Conservation (phyloP, 1,140 invertebrate genomes). For the Euglossa dilemma region DNA sequence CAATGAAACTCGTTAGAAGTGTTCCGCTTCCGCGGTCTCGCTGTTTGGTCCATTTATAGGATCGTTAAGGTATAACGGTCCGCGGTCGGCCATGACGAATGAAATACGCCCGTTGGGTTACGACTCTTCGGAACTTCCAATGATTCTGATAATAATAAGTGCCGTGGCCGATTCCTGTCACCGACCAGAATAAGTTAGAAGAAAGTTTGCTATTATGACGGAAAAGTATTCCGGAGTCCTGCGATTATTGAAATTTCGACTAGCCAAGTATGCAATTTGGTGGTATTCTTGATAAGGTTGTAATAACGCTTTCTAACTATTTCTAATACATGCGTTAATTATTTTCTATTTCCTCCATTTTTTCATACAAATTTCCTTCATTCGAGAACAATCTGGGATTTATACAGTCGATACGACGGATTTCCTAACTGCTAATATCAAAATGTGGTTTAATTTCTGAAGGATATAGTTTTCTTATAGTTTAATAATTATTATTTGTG, state of each 20-base stretch:
- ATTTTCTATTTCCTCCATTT: too few relatives aligned
- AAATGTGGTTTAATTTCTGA: too few relatives aligned
- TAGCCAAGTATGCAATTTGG: background rate
- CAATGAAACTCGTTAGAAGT: conserved; percentile 45
- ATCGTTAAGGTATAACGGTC: conserved; percentile 31
- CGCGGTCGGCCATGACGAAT: conserved; percentile 9
- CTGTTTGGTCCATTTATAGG: conserved; percentile 38
- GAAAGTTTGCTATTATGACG: background rate
- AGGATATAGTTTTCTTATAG: too few relatives aligned
- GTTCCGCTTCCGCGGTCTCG: conserved; percentile 25
- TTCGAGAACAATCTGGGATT: too few relatives aligned
- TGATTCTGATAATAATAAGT: conserved; percentile 23
- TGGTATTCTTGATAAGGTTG: too few relatives aligned
- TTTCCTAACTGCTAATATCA: too few relatives aligned
- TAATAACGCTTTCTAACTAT: too few relatives aligned
- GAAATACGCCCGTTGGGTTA: conserved; percentile 25
- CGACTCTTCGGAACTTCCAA: conserved; percentile 25
- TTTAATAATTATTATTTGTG: too few relatives aligned
- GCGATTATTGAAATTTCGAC: background rate
- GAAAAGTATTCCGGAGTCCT: background rate
- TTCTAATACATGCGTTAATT: too few relatives aligned
- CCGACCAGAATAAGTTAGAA: background rate
- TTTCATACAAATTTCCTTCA: too few relatives aligned
- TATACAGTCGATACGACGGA: too few relatives aligned
- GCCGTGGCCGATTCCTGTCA: background rate